phyloP scores from a whole-genome alignment of 1,140 invertebrate genomes.

The Aphis craccivora region DNA sequence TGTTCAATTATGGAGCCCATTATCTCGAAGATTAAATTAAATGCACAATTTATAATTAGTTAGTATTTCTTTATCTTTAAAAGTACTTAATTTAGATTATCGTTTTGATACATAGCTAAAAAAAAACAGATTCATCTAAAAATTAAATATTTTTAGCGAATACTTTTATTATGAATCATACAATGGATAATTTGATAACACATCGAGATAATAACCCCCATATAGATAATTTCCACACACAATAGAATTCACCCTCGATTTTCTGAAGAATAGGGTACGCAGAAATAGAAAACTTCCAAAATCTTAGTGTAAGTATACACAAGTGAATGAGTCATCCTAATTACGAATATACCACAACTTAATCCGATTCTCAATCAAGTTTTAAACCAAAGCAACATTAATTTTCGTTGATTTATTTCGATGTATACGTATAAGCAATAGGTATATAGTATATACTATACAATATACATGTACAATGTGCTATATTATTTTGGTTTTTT shows the following conservation, averaged over 20 bases:
- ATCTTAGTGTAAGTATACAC: neutral
- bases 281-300: neutral
- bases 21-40: neutral
- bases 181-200: neutral
- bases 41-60: neutral
- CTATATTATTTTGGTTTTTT: neutral
- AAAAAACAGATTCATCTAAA: neutral
- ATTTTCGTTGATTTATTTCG: neutral
- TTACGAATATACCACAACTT: neutral
- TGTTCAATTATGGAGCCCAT: neutral
- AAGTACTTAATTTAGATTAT: neutral
- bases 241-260: neutral
- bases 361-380: neutral
- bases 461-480: no score
- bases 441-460: no score
- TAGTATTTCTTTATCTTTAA: neutral
- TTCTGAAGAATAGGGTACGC: neutral
- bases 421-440: neutral
- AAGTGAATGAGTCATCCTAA: conserved; percentile 23
- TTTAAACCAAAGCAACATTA: conserved; percentile 5
- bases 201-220: neutral
- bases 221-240: neutral
- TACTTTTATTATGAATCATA: neutral
- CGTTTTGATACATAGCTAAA: neutral
- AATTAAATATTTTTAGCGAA: neutral